Evolutionary conservation across 2,113 vertebrate species (phyloP).

Genomic region (Melanerpes formicivorus): DNA sequence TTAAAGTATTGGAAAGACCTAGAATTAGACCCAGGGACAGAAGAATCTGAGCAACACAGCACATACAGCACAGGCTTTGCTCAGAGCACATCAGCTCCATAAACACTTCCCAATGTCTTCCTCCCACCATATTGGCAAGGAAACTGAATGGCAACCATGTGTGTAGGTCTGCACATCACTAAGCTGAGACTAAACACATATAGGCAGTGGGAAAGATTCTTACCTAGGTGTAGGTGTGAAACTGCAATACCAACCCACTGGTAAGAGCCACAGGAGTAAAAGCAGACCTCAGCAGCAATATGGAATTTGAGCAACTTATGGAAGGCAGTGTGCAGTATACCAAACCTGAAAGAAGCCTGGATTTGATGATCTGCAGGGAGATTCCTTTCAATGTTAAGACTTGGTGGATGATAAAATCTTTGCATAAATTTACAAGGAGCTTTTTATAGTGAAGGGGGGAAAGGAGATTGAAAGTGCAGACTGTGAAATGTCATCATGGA

Average conservation of each 20-base stretch:
- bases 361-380: conserved; percentile 11
- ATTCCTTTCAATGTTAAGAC: conserved; percentile 18
- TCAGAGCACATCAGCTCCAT: background rate
- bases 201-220: background rate
- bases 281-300: background rate
- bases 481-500: background rate
- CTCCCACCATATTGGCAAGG: background rate
- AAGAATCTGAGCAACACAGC: background rate
- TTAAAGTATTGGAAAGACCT: background rate
- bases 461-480: conserved; percentile 9
- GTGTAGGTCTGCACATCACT: background rate
- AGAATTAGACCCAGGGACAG: background rate
- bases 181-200: background rate
- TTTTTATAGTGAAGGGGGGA: conserved; percentile 34
- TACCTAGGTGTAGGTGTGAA: background rate
- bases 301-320: background rate
- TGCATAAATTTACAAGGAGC: conserved; percentile 44
- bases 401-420: conserved; percentile 20
- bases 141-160: background rate
- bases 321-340: background rate
- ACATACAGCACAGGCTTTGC: background rate
- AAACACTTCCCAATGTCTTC: background rate
- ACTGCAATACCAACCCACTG: background rate
- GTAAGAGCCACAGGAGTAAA: background rate
- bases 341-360: background rate